Base-by-base conservation (phyloP, 2,797 vertebrate species). In the Paguma larvata region DNA sequence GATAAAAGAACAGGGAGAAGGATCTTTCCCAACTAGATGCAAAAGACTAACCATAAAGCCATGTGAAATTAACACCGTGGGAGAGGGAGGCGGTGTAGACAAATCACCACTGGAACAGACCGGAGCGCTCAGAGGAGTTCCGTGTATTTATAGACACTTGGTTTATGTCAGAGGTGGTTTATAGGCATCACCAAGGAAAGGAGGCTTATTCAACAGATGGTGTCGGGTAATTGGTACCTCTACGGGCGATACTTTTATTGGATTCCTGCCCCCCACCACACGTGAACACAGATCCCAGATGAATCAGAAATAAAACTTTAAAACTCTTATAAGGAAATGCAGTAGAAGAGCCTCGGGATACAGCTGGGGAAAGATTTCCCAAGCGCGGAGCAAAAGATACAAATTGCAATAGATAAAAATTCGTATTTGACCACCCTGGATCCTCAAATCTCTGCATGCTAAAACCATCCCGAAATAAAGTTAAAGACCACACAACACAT, bases 1-100 rank as follows among this genome's bases (percentile, higher is more conserved):
- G 87, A 94, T 8, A 13, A 77, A 95, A 94, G 95, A 87, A 79
- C 2, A 6, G 18, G 32, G 68, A 75, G 70, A 34, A 70, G 86
- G 51, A 65, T 56, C 59, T 62, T 92, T 77, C 75, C 80, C 80
- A 85, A 38, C 46, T 4, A 59, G 88, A 32, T n/a, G 25, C 16
- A 53, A 94, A 94, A 85, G 84, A 85, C 12, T 13, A 14, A 56
- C 21, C 44, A 3, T 23, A 78, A 85, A 79, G 18, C 53, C 5
- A 2, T 0, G 38, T 44, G 82, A 65, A 51, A 34, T 51, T 80
- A 59, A 85, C 90, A 88, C 62, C 51, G 63, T 4, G 78, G 10
- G 27, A 30, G 56, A 68, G 41, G 6, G 11, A 5, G 1, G 32
- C 11, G 21, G 30, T 14, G 32, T 2, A 44, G 95, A 63, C 18